Evolutionary conservation across 1,140 invertebrate species (phyloP), one percentile per base, ranked within the genome.

Genomic region (Scaptomyza pallida): DNA sequence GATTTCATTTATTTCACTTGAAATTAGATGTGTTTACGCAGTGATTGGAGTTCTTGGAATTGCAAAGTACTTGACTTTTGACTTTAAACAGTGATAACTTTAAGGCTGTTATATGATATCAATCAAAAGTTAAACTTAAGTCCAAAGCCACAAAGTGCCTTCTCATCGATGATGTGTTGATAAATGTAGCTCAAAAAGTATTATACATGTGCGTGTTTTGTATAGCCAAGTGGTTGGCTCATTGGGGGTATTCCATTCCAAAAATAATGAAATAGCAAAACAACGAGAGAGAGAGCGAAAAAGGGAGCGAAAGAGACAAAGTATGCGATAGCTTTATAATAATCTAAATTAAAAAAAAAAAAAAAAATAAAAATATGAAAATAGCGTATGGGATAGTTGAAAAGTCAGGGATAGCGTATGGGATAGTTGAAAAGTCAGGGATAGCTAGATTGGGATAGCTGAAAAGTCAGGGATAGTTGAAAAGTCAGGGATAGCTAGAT

Each of bases 101-200:
- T n/a, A n/a, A 35, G 26, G 15, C 9, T 51, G 13, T 13, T 8
- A 52, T 40, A 19, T 10, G 13, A 55, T 55, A 64, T 47, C 61
- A 64, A 64, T 64, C 17, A 63, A 41, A 26, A 51, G 16, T 19
- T 52, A 16, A 45, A 63, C 9, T 54, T 30, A 54, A 19, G 4
- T 73, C 45, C 59, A 15, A 47, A 37, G 44, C 40, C 48, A 33
- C 9, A 45, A 41, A 55, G 16, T 26, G 35, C 2, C 6, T 21
- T 10, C 35, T 30, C 48, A 43, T 43, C 35, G 17, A 60, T 59
- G 17, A 65, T 41, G 55, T 41, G 52, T 41, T 78, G 75, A 15
- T 55, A 41, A 55, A 55, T 55, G 19, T 55, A 6, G 3, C 21
- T 9, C 21, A 43, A 41, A 41, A 19, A 23, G n/a, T 17, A 17